A percentile compares a stretch with the other conserved stretches of the same genome.
Conservation (phyloP, 2,113 vertebrate species). For the Proteles cristata region DNA sequence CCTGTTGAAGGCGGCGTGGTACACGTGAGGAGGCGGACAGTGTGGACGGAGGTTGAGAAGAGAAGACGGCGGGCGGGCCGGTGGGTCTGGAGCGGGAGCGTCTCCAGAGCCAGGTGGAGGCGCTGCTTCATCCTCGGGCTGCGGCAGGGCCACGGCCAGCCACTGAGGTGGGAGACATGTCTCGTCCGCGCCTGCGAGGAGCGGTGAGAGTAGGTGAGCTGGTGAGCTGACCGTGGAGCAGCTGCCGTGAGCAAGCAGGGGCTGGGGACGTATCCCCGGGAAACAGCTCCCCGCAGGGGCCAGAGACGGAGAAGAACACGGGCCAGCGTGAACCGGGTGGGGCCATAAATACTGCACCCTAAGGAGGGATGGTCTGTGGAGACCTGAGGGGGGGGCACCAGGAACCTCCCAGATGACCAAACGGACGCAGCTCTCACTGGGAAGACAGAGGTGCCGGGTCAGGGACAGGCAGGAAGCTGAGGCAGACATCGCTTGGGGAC, state of each 20-base stretch:
- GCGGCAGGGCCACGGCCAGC: neutral
- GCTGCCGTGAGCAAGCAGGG: rapidly evolving
- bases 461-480: neutral
- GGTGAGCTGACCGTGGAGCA: neutral
- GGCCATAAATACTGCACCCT: neutral
- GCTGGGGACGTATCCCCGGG: neutral
- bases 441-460: neutral
- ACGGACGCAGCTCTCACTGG: neutral
- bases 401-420: neutral
- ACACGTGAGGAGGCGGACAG: rapidly evolving
- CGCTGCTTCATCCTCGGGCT: neutral
- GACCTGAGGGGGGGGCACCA: neutral
- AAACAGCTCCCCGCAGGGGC: neutral
- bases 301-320: neutral
- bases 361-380: neutral
- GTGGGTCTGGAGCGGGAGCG: neutral
- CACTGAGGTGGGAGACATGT: neutral
- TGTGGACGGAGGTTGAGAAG: neutral
- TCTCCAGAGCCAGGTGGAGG: neutral
- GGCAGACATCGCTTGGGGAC: neutral
- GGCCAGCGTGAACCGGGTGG: too few species aligned
- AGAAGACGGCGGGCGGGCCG: neutral
- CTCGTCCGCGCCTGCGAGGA: neutral
- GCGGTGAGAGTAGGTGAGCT: neutral
- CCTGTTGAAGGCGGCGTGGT: neutral